Evolutionary conservation across 2,888 invertebrate genomes (phyloP).

Genomic region (Meloe dianella): DNA sequence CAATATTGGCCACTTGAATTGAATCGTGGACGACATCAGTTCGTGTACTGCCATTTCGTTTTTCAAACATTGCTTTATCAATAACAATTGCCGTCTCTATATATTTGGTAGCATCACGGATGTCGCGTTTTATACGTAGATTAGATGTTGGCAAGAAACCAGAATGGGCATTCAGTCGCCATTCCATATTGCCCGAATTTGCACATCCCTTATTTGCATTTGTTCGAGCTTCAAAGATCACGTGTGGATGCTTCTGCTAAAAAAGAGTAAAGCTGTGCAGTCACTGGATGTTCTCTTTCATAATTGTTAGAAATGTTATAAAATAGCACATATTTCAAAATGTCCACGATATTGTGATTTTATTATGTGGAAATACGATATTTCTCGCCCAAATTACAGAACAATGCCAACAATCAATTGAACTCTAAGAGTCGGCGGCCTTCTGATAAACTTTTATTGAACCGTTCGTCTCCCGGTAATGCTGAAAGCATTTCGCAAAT

Average conservation of each 20-base stretch:
- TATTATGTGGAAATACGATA: neutral
- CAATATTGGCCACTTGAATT: slow-evolving; percentile 96
- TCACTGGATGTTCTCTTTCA: slow-evolving; percentile 48
- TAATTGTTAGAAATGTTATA: neutral
- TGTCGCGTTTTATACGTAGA: slow-evolving; percentile 69
- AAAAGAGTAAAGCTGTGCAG: slow-evolving; percentile 65
- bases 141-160: slow-evolving; percentile 55
- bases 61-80: slow-evolving; percentile 96
- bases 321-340: neutral
- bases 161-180: slow-evolving; percentile 65
- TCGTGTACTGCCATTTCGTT: slow-evolving; percentile 86
- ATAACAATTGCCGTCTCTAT: slow-evolving; percentile 95
- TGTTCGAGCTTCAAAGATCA: slow-evolving; percentile 93
- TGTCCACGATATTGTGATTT: neutral
- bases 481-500: slow-evolving; percentile 28
- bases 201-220: slow-evolving; percentile 93
- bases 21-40: slow-evolving; percentile 80
- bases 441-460: slow-evolving; percentile 19
- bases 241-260: slow-evolving; percentile 97
- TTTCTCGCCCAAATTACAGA: neutral
- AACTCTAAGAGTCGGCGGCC: neutral
- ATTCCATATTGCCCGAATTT: slow-evolving; percentile 77
- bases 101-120: slow-evolving; percentile 90
- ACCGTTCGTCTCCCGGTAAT: slow-evolving; percentile 15
- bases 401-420: neutral